Percentiles rank a stretch among this genome's conserved stretches.
phyloP scores from a whole-genome alignment of 2,797 vertebrate genomes.

The Spondyliosoma cantharus region DNA sequence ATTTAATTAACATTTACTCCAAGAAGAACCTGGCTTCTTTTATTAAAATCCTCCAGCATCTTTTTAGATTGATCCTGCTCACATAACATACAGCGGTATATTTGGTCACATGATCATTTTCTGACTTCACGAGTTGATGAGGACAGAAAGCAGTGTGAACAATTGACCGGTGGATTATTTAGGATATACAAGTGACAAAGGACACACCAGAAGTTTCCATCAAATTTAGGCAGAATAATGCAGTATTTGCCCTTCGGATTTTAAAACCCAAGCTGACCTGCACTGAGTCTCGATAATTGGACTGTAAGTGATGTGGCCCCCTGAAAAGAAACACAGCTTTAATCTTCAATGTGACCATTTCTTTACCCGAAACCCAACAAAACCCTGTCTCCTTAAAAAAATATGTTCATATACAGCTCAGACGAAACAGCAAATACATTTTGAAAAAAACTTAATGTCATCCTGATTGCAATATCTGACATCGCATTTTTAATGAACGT shows the following conservation, averaged over 20 bases:
- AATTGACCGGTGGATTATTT: not conserved
- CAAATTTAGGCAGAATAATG: slow-evolving; percentile 21
- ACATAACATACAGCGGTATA: not conserved
- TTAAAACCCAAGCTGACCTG: not conserved
- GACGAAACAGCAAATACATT: not conserved
- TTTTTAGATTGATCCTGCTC: slow-evolving; percentile 32
- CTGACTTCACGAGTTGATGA: slow-evolving; percentile 5
- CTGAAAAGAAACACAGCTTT: slow-evolving; percentile 14
- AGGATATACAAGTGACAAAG: not conserved
- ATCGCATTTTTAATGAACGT: too few species aligned
- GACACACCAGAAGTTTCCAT: not conserved
- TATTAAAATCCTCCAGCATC: slow-evolving; percentile 49
- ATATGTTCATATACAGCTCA: not conserved
- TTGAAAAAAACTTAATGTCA: slow-evolving; percentile 9
- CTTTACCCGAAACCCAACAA: slow-evolving; percentile 5
- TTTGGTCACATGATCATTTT: slow-evolving; percentile 45
- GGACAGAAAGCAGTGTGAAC: not conserved
- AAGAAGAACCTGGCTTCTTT: slow-evolving; percentile 27
- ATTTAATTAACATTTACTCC: slow-evolving; percentile 30
- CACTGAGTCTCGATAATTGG: not conserved
- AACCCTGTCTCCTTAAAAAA: slow-evolving; percentile 25
- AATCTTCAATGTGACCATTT: slow-evolving; percentile 4
- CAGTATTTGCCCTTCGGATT: slow-evolving; percentile 4
- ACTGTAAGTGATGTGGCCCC: slow-evolving; percentile 9
- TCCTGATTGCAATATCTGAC: not conserved